Evolutionary conservation across 2,113 vertebrate genomes (phyloP), one percentile per base, ranked within the genome.

Genomic region (Hydrochoerus hydrochaeris): DNA sequence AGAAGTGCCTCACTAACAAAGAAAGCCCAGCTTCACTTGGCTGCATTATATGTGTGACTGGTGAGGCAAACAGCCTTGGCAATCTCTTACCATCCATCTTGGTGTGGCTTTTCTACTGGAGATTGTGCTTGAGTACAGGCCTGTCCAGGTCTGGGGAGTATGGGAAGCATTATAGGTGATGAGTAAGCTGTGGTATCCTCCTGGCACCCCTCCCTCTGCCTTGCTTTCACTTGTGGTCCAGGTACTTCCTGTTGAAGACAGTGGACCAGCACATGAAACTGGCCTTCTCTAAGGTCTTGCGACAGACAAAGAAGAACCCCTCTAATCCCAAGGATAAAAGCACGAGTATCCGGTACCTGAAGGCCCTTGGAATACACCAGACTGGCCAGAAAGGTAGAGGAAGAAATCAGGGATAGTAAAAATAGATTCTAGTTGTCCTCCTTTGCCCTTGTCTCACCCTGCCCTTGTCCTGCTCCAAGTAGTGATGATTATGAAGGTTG

Each of bases 251-350:
- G 62, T 98, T 99, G 98, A 99, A 99, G 94, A 99, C 99, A 22
- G 99, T 99, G 80, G 99, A 99, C 97, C 99, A 99, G 98, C 99
- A 99, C 98, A 99, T 99, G 99, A 99, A 99, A 98, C 99, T 99
- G 98, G 99, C 99, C 95, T 99, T 99, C 98, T 99, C 99, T 38
- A 99, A 99, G 98, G 99, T 99, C 89, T 99, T 99, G 90, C 99
- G 99, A 96, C 99, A 99, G 98, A 99, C 99, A 54, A 99, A 99
- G 99, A 99, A 99, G 98, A 99, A 99, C 95, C 99, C 99, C 57
- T 63, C 62, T 28, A 26, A 99, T 92, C 98, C 99, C 94, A 99
- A 99, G 99, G 99, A 99, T 98, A 99, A 99, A 98, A 99, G 99
- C 97, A 99, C 99, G 93, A 99, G 99, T 98, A 99, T 99, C 97